Evolutionary conservation across 2,888 invertebrate species (phyloP).

Genomic region (Scotopteryx bipunctaria): DNA sequence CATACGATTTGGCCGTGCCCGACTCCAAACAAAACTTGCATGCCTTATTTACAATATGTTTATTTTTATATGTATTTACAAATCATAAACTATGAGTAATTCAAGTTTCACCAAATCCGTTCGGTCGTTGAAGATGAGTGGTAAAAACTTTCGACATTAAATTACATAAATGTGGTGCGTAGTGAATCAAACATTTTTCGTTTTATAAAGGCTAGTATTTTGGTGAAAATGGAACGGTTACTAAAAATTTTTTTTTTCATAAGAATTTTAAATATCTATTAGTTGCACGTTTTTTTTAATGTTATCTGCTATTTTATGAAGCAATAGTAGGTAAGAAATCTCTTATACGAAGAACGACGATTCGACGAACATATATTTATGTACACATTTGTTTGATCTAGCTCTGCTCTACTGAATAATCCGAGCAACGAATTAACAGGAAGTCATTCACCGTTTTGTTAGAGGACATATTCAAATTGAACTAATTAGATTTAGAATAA

Average conservation of each 20-base stretch:
- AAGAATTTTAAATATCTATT: not conserved
- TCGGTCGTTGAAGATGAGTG: too few relatives aligned
- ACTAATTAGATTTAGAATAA: constrained; percentile 25
- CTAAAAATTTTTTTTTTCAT: constrained; percentile 59
- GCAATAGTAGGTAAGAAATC: not conserved
- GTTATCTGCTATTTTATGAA: not conserved
- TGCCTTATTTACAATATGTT: too few relatives aligned
- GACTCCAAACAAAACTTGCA: too few relatives aligned
- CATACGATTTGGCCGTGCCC: too few relatives aligned
- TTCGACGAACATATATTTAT: too few relatives aligned
- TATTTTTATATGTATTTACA: too few relatives aligned
- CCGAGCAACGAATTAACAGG: constrained; percentile 20
- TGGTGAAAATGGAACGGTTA: constrained; percentile 67
- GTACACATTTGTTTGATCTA: too few relatives aligned
- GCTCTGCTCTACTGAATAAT: not conserved
- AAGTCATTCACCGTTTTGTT: constrained; percentile 30
- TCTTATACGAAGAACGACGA: too few relatives aligned
- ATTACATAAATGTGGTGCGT: too few relatives aligned
- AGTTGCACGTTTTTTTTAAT: constrained; percentile 7
- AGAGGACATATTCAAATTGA: constrained; percentile 35
- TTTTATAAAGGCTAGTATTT: not conserved
- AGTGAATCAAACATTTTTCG: not conserved
- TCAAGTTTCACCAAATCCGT: too few relatives aligned
- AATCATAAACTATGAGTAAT: too few relatives aligned
- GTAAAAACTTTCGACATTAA: too few relatives aligned